A percentile compares a stretch with the other conserved stretches of the same genome.
phyloP scores from a whole-genome alignment of 2,888 invertebrate genomes.

The Sycophila texana region DNA sequence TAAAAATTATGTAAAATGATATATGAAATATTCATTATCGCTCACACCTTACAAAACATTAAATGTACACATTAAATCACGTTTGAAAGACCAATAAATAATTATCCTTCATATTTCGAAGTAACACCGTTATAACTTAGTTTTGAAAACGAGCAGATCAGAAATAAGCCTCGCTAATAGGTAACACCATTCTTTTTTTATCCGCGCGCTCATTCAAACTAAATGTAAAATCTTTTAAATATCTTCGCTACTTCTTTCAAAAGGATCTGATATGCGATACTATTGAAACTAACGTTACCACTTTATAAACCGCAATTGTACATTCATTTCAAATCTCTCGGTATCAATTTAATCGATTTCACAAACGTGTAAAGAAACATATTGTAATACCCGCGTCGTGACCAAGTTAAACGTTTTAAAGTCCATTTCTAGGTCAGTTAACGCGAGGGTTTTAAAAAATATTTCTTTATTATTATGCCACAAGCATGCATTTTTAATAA shows the following conservation, averaged over 20 bases:
- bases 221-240: background rate
- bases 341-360: conserved; percentile 9
- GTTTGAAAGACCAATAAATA: no score
- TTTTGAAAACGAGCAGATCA: no score
- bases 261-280: background rate
- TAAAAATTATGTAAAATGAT: no score
- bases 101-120: no score
- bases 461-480: background rate
- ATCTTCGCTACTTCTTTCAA: conserved; percentile 1
- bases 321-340: background rate
- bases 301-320: background rate
- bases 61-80: no score
- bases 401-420: conserved; percentile 5
- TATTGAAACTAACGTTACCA: background rate
- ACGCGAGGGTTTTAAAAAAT: background rate
- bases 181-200: no score
- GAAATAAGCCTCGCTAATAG: no score
- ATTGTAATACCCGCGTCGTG: background rate
- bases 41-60: no score
- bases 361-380: conserved; percentile 6
- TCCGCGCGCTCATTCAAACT: background rate
- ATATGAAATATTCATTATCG: no score
- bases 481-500: background rate
- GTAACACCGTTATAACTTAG: no score
- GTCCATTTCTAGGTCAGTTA: background rate